Conservation (phyloP, 1,140 invertebrate species). For the Macrobrachium rosenbergii region DNA sequence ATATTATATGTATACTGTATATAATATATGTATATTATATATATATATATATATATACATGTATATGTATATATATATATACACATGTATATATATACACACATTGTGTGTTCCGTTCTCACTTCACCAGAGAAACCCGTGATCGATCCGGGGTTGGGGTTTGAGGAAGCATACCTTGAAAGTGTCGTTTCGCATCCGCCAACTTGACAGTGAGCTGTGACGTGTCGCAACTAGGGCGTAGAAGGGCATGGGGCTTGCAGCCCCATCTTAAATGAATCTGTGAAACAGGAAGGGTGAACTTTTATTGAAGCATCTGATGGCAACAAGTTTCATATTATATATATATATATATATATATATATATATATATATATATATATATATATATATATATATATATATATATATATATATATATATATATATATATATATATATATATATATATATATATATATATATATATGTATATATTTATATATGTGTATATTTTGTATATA, state of each 20-base stretch:
- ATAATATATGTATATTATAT: not conserved
- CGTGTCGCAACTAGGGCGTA: too few species aligned
- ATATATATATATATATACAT: not conserved
- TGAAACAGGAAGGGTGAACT: too few species aligned
- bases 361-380: not conserved
- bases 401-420: not conserved
- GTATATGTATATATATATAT: not conserved
- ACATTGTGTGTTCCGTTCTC: too few species aligned
- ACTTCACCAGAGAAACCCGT: too few species aligned
- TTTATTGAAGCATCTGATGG: too few species aligned
- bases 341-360: conserved; percentile 6
- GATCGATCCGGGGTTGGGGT: too few species aligned
- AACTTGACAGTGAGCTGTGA: too few species aligned
- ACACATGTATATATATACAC: not conserved
- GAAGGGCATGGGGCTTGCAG: too few species aligned
- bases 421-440: not conserved
- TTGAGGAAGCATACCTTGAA: too few species aligned
- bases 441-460: not conserved
- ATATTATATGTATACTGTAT: not conserved
- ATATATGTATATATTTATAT: not conserved
- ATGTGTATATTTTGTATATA: not conserved
- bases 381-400: not conserved
- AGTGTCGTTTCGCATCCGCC: too few species aligned
- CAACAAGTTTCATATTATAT: too few species aligned
- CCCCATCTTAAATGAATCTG: too few species aligned